Percentiles rank a stretch among this genome's conserved stretches.
These are phyloP conservation scores for Tenodera sinensis DNA, from an alignment of 2,888 invertebrate species.

Conservation along the genomic window DNA sequence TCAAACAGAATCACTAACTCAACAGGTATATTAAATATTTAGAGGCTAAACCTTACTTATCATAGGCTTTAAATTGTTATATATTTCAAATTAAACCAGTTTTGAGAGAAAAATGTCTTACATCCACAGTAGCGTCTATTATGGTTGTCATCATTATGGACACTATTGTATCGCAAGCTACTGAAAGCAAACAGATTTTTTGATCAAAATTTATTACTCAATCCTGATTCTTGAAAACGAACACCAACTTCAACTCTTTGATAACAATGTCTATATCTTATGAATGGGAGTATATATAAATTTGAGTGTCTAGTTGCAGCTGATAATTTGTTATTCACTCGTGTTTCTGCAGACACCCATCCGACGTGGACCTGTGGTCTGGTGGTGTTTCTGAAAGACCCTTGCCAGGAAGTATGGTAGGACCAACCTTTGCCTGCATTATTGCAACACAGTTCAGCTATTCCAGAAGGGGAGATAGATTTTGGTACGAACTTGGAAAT, in stretches of 20 bases:
- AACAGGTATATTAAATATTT: too few species aligned
- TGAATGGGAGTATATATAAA: too few species aligned
- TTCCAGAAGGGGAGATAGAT: slow-evolving; percentile 83
- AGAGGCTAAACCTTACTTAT: too few species aligned
- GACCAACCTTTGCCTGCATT: slow-evolving; percentile 90
- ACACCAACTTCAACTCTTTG: background rate
- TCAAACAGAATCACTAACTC: background rate
- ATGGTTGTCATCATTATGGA: too few species aligned
- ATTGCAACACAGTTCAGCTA: slow-evolving; percentile 92
- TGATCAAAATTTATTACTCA: too few species aligned
- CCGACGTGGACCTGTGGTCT: slow-evolving; percentile 92
- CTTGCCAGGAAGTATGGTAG: slow-evolving; percentile 86
- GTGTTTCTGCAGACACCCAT: slow-evolving; percentile 62
- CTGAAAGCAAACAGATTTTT: too few species aligned
- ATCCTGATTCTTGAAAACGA: too few species aligned
- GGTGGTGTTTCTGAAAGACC: slow-evolving; percentile 91
- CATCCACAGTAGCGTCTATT: too few species aligned
- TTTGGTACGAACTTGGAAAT: slow-evolving; percentile 91
- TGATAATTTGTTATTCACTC: background rate
- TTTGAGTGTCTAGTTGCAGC: background rate
- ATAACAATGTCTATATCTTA: background rate
- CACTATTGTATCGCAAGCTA: too few species aligned
- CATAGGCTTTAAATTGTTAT: too few species aligned
- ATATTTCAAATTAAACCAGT: too few species aligned
- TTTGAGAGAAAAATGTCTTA: too few species aligned